Conservation (phyloP, 2,113 vertebrate species). For the Nettapus auritus region DNA sequence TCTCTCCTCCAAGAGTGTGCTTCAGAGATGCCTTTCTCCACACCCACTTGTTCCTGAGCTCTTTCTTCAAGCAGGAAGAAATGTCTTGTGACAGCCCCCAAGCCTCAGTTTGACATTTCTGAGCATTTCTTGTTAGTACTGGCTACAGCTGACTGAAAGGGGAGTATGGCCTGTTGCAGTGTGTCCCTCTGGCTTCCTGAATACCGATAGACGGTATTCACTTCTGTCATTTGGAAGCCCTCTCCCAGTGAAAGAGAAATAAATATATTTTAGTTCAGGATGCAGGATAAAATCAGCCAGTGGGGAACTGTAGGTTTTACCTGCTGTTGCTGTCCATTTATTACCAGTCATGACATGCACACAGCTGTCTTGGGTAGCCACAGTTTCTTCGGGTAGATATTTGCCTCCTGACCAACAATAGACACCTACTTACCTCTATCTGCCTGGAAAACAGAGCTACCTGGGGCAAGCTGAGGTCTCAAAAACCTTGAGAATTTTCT, state of each 20-base stretch:
- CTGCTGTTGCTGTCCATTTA: accelerated
- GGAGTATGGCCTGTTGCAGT: background rate
- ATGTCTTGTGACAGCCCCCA: background rate
- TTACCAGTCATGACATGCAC: too few relatives aligned
- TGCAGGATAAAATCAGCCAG: background rate
- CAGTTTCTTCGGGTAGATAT: background rate
- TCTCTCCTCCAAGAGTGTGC: background rate
- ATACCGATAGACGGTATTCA: background rate
- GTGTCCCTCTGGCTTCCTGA: background rate
- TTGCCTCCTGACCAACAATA: background rate
- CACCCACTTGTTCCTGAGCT: background rate
- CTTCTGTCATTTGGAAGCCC: background rate
- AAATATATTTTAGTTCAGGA: background rate
- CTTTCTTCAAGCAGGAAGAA: background rate
- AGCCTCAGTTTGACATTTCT: background rate
- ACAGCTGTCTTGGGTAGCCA: background rate
- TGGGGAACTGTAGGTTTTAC: background rate
- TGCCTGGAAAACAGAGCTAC: background rate
- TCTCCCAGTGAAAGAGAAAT: background rate
- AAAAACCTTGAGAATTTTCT: background rate
- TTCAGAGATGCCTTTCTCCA: background rate
- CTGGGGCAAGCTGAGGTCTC: background rate
- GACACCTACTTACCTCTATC: background rate
- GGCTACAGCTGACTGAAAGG: background rate
- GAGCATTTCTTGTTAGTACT: background rate